phyloP scores from a whole-genome alignment of 2,113 vertebrate genomes.

The Sula dactylatra region DNA sequence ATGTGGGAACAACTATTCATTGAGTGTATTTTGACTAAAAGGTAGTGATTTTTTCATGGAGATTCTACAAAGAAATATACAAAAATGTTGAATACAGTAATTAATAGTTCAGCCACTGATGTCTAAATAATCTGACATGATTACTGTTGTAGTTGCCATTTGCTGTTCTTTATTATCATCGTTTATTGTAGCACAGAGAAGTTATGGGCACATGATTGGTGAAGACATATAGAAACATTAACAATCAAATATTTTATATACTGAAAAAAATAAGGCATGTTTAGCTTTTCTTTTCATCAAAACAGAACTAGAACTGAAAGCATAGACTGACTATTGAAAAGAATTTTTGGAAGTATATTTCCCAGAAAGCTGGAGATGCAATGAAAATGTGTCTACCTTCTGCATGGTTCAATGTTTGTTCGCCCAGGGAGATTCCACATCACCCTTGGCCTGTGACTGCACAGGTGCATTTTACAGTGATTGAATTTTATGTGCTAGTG shows the following conservation, averaged over 20 bases:
- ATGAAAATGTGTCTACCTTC: neutral
- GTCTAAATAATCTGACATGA: neutral
- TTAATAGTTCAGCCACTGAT: neutral
- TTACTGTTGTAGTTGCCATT: neutral
- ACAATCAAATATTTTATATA: neutral
- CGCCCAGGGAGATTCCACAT: neutral
- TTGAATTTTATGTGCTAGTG: neutral
- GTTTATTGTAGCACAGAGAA: neutral
- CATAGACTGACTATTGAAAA: neutral
- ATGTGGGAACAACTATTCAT: neutral
- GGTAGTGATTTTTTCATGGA: neutral
- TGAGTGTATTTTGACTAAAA: neutral
- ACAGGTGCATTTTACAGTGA: neutral
- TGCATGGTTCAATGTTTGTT: neutral
- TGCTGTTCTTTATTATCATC: neutral
- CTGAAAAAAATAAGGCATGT: neutral
- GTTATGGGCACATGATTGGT: neutral
- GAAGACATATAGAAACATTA: neutral
- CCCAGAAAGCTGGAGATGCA: neutral
- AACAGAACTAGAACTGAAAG: neutral
- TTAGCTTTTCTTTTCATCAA: neutral
- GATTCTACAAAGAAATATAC: neutral
- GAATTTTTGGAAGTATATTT: neutral
- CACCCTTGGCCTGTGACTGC: conserved; percentile 2
- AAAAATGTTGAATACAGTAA: neutral